These are phyloP conservation scores for Metalampra italica DNA, from an alignment of 2,888 invertebrate species.

Conservation along the genomic window DNA sequence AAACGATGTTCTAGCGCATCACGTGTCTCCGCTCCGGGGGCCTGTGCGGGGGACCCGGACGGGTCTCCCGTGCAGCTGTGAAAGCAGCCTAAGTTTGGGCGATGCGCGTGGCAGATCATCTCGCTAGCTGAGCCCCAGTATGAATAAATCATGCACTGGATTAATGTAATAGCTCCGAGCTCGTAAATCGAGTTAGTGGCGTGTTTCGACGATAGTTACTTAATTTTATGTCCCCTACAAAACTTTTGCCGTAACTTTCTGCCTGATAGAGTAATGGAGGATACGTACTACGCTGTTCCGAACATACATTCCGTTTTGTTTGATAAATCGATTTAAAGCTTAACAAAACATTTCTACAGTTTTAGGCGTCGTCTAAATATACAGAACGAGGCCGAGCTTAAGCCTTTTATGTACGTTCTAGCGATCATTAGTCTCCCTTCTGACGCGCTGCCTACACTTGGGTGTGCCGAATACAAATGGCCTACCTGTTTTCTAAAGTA, in stretches of 20 bases:
- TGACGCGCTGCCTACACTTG: neutral
- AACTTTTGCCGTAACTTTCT: neutral
- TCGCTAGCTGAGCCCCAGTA: neutral
- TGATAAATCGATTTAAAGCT: too few relatives aligned
- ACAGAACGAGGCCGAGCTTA: neutral
- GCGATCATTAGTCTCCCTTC: neutral
- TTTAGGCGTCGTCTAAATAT: neutral
- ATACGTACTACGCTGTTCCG: too few relatives aligned
- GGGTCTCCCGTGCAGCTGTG: too few relatives aligned
- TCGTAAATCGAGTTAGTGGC: constrained; percentile 2
- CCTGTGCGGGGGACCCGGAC: too few relatives aligned
- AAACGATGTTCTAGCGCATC: too few relatives aligned
- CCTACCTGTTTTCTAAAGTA: too few relatives aligned
- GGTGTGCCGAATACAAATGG: too few relatives aligned
- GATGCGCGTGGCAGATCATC: neutral
- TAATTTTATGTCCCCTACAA: constrained; percentile 1
- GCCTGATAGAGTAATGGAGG: neutral
- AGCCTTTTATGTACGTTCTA: neutral
- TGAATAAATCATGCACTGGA: constrained; percentile 2
- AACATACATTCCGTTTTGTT: too few relatives aligned
- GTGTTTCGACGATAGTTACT: constrained; percentile 1
- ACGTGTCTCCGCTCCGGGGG: too few relatives aligned
- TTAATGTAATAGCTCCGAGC: neutral
- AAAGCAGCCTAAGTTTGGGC: neutral
- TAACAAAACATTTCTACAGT: too few relatives aligned